Percentiles rank a stretch among this genome's conserved stretches.
Conservation (phyloP, 2,113 vertebrate species). For the Campylomormyrus numenius region DNA sequence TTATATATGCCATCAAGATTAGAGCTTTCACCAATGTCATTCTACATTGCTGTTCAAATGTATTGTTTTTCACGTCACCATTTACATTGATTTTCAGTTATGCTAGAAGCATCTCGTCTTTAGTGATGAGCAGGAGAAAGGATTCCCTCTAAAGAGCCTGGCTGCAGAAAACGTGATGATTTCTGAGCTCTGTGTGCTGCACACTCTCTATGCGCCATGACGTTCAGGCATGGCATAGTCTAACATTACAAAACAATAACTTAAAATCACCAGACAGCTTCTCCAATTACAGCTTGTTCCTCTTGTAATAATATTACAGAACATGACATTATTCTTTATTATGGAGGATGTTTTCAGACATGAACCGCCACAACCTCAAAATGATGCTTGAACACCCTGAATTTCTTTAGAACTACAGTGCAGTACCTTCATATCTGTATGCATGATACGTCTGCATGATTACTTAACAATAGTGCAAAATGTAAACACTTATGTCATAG, state of each 20-base stretch:
- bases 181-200: not conserved
- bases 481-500: not conserved
- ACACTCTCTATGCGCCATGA: not conserved
- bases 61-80: not conserved
- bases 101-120: not conserved
- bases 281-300: not conserved
- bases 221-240: not conserved
- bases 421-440: not conserved
- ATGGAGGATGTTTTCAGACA: not conserved
- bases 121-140: not conserved
- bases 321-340: not conserved
- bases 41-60: not conserved
- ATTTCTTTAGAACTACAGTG: not conserved
- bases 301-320: not conserved
- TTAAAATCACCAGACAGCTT: not conserved
- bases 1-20: not conserved
- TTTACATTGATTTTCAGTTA: constrained; percentile 10
- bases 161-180: not conserved
- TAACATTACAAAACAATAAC: constrained; percentile 6
- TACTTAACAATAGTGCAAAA: not conserved
- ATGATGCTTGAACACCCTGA: not conserved
- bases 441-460: not conserved
- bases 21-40: not conserved
- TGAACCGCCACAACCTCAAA: not conserved
- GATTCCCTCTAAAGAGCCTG: not conserved